Percentiles rank a stretch among this genome's conserved stretches.
Evolutionary conservation across 2,888 invertebrate species (phyloP).

Genomic region (Eristalinus aeneus): DNA sequence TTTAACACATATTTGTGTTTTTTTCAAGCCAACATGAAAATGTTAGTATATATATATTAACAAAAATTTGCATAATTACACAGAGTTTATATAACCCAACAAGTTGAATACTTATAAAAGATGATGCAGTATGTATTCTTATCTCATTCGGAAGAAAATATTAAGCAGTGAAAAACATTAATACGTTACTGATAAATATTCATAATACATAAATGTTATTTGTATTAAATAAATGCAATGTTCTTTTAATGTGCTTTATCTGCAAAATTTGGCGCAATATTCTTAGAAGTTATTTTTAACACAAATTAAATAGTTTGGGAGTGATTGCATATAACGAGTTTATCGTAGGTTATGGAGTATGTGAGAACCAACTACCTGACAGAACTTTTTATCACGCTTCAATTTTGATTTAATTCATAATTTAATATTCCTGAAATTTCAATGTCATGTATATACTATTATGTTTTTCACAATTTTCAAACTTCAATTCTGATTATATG

Average conservation of each 20-base stretch:
- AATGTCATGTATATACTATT: too few relatives aligned
- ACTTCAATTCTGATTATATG: too few relatives aligned
- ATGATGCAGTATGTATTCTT: background rate
- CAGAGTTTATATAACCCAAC: background rate
- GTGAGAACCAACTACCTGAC: too few relatives aligned
- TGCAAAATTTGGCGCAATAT: background rate
- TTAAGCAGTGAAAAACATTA: background rate
- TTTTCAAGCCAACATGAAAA: background rate
- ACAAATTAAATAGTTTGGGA: background rate
- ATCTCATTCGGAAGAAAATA: background rate
- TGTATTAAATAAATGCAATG: background rate
- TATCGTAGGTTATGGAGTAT: background rate
- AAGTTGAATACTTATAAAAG: background rate
- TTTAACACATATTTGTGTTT: constrained; percentile 43
- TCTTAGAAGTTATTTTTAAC: background rate
- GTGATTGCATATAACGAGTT: background rate
- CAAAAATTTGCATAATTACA: background rate
- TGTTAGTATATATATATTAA: background rate
- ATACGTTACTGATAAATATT: background rate
- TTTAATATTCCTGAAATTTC: too few relatives aligned
- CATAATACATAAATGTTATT: background rate
- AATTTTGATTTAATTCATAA: too few relatives aligned
- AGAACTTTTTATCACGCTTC: too few relatives aligned
- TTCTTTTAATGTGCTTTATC: background rate
- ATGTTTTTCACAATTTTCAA: too few relatives aligned